Percentiles rank a stretch among this genome's conserved stretches.
phyloP scores from a whole-genome alignment of 2,113 vertebrate species.

The Tenebrosternarchus preto region DNA sequence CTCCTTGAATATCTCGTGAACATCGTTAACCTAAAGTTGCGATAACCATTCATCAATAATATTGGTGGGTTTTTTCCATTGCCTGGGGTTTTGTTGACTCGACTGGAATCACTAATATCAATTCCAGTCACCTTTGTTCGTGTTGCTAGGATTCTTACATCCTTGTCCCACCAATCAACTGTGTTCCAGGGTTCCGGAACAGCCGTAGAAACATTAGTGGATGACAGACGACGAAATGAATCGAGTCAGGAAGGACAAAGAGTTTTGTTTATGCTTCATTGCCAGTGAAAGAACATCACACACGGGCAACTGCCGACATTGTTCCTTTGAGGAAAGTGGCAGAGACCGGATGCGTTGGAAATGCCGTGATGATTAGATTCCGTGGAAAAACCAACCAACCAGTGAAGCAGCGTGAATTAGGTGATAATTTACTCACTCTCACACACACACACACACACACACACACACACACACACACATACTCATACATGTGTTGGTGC shows the following conservation, averaged over 20 bases:
- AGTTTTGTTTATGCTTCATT: neutral
- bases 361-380: neutral
- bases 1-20: neutral
- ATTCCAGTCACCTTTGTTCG: slow-evolving; percentile 4
- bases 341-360: neutral
- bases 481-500: neutral
- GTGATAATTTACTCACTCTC: neutral
- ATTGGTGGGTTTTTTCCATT: neutral
- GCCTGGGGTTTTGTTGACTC: neutral
- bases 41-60: neutral
- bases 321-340: slow-evolving; percentile 8
- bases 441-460: neutral
- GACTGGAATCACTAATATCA: slow-evolving; percentile 4
- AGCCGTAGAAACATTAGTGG: neutral
- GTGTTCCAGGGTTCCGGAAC: neutral
- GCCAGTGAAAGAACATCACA: slow-evolving; percentile 11
- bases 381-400: slow-evolving; percentile 25
- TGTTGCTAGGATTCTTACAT: slow-evolving; percentile 19
- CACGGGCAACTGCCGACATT: slow-evolving; percentile 14
- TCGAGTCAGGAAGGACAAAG: slow-evolving; percentile 24
- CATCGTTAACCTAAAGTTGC: neutral
- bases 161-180: slow-evolving; percentile 6
- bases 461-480: slow-evolving; percentile 4
- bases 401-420: slow-evolving; percentile 2
- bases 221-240: slow-evolving; percentile 31